These are phyloP conservation scores for Diploscapter pachys DNA, from an alignment of 1,140 invertebrate species.

Conservation along the genomic window DNA sequence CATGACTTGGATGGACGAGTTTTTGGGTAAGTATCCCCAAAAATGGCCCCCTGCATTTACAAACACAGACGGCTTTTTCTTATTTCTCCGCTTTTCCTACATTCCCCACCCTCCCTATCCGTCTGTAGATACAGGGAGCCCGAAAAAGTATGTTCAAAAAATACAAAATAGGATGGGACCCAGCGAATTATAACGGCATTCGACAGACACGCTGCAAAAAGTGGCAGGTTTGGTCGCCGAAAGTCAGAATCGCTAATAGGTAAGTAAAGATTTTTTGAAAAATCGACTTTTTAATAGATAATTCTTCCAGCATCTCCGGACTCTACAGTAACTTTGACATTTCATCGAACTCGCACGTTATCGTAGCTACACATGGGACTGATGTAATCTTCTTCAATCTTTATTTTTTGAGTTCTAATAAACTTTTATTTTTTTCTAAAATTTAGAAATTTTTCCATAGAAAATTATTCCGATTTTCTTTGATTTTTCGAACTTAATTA, in stretches of 20 bases:
- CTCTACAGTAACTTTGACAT: not conserved
- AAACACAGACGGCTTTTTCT: not conserved
- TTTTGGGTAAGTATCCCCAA: conserved; percentile 15
- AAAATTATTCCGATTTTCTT: conserved; percentile 5
- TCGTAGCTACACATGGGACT: conserved; percentile 41
- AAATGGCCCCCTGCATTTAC: not conserved
- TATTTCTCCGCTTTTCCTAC: not conserved
- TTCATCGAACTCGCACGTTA: not conserved
- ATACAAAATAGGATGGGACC: conserved; percentile 50
- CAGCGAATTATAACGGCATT: conserved; percentile 46
- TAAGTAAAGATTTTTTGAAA: not conserved
- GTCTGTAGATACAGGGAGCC: not conserved
- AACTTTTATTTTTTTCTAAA: conserved; percentile 48
- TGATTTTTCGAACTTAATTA: no score
- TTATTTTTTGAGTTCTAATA: conserved; percentile 9
- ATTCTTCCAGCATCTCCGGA: not conserved
- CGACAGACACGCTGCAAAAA: conserved; percentile 45
- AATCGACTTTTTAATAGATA: no score
- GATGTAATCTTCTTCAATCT: conserved; percentile 32
- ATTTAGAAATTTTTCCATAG: conserved; percentile 45
- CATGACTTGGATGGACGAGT: conserved; percentile 44
- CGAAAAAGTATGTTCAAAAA: conserved; percentile 40
- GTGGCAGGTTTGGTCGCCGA: conserved; percentile 39
- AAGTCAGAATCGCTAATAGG: conserved; percentile 31
- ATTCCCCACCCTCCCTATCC: not conserved